Evolutionary conservation across 2,888 invertebrate genomes (phyloP).

Genomic region (Byasa hedistus): DNA sequence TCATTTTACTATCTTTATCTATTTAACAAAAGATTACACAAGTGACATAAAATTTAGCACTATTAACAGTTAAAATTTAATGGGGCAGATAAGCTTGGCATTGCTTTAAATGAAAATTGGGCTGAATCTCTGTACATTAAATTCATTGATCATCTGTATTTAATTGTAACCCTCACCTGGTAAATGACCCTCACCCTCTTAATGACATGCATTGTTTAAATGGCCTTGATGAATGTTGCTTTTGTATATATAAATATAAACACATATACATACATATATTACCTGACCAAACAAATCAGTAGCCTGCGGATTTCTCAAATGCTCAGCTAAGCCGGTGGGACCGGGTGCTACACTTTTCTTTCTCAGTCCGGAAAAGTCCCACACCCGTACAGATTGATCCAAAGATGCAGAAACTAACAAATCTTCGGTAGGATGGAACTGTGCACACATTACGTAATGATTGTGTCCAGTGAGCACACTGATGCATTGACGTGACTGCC

Average conservation of each 20-base stretch:
- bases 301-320: slow-evolving; percentile 89
- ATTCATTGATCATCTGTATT: not conserved
- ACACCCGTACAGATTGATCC: slow-evolving; percentile 98
- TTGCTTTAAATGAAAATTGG: not conserved
- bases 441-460: slow-evolving; percentile 99
- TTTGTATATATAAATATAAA: slow-evolving; percentile 4
- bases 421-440: slow-evolving; percentile 98
- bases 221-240: slow-evolving; percentile 9
- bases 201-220: slow-evolving; percentile 1
- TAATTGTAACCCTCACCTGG: not conserved
- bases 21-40: not conserved
- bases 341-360: slow-evolving; percentile 99
- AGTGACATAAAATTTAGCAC: not conserved
- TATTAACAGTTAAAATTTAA: not conserved
- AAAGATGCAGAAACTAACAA: slow-evolving; percentile 97
- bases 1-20: not conserved
- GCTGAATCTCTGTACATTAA: not conserved
- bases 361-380: slow-evolving; percentile 97
- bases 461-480: slow-evolving; percentile 98
- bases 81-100: not conserved
- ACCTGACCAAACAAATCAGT: slow-evolving; percentile 96
- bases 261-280: slow-evolving; percentile 27
- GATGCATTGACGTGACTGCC: slow-evolving; percentile 98
- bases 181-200: not conserved
- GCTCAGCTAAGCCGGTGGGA: slow-evolving; percentile 93